Base-by-base conservation (phyloP, 2,888 invertebrate genomes). In the Nemapogon koenigi region DNA sequence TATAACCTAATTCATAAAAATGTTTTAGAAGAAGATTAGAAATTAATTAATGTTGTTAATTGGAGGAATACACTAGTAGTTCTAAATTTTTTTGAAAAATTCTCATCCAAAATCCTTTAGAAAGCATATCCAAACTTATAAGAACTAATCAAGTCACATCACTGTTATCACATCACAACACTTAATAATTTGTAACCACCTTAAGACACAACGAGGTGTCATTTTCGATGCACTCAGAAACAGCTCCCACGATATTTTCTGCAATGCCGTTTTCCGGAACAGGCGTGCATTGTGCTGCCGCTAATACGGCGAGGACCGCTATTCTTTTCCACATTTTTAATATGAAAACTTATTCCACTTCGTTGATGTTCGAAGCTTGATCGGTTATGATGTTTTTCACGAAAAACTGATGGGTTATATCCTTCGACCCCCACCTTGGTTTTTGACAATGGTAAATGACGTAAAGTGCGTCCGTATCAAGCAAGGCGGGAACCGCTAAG, bases 171-270 rank as follows among this genome's bases (percentile, higher is more conserved):
- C 44, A 28, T 45, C 53, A 54, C 52, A 50, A 50, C 61, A 62
- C 57, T 38, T 19, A 51, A 56, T 45, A 38, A 32, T 17, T 11
- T 17, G 33, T 57, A 63, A 58, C 73, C 75, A 86, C 86, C 81
- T 86, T 86, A 39, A 86, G 59, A 57, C 86, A 86, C 55, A 84
- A 58, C 16, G 81, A 64, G 16, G 85, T 71, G 52, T 83, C 82
- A 50, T 69, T 81, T 43, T 81, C 78, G 32, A 83, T 76, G 50
- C 86, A 86, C 51, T 83, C 82, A n/a, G 68, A 62, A 8, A 78
- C 63, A 7, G 64, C 72, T 56, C 69, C 68, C 41, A 78, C 66
- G 35, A 78, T 50, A 39, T 75, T 76, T 52, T 78, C 78, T 35
- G 71, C 67, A 16, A 72, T 48, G 19, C 73, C 69, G 47, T 60